A percentile compares a stretch with the other conserved stretches of the same genome.
phyloP scores from a whole-genome alignment of 2,113 vertebrate species.

The Empidonax traillii region DNA sequence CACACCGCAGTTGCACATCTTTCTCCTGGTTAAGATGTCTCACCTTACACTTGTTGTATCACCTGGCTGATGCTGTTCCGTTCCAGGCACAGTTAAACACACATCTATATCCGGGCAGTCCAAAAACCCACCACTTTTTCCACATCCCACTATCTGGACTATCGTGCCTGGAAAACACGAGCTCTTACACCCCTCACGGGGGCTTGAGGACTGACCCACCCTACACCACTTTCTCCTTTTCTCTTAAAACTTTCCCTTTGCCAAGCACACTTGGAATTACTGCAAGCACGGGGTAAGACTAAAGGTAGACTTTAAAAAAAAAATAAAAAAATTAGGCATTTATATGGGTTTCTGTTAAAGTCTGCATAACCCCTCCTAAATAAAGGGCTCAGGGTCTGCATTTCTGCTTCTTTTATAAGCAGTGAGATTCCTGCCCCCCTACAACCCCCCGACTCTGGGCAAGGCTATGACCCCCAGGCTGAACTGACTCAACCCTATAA shows the following conservation, averaged over 20 bases:
- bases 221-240: neutral
- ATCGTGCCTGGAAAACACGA: rapidly evolving
- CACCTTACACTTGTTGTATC: rapidly evolving
- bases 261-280: neutral
- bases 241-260: neutral
- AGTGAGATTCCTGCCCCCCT: neutral
- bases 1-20: neutral
- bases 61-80: neutral
- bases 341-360: neutral
- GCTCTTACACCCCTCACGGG: neutral
- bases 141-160: neutral
- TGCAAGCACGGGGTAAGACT: neutral
- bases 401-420: neutral
- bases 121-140: neutral
- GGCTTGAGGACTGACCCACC: neutral
- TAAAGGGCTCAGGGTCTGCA: neutral
- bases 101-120: neutral
- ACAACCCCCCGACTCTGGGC: neutral
- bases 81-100: neutral
- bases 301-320: neutral
- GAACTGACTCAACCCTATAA: conserved; percentile 19
- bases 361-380: neutral
- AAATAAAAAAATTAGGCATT: neutral
- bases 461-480: neutral
- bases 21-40: neutral